Percentiles rank a stretch among this genome's conserved stretches.
These are phyloP conservation scores for Anastrepha ludens DNA, from an alignment of 1,140 invertebrate genomes.

Conservation along the genomic window DNA sequence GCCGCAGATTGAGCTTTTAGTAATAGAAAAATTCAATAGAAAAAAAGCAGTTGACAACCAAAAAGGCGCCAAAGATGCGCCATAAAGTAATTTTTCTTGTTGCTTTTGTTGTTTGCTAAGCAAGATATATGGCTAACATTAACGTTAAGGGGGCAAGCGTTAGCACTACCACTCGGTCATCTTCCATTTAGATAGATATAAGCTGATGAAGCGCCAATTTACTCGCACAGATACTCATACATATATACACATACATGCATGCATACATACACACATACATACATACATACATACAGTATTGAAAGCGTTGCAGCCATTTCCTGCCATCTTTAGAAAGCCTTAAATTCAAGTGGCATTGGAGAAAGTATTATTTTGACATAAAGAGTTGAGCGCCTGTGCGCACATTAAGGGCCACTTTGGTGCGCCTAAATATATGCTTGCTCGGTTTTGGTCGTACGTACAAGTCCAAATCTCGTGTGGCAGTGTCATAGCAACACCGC, in stretches of 20 bases:
- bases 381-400: not conserved
- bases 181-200: not conserved
- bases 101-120: not conserved
- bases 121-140: conserved; percentile 49
- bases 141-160: conserved; percentile 17
- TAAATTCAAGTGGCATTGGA: conserved; percentile 31
- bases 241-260: too few species aligned
- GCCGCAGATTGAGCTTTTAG: not conserved
- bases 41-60: not conserved
- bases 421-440: conserved; percentile 13
- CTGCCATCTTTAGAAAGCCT: conserved; percentile 23
- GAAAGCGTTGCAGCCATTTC: not conserved
- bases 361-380: conserved; percentile 49
- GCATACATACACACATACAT: too few species aligned
- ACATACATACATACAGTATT: not conserved
- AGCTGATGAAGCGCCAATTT: not conserved
- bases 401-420: conserved; percentile 24
- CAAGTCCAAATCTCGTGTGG: not conserved
- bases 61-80: conserved; percentile 8
- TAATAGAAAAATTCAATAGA: conserved; percentile 8
- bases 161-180: not conserved
- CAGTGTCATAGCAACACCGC: not conserved
- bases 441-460: not conserved
- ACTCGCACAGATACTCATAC: too few species aligned
- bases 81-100: not conserved